phyloP scores from a whole-genome alignment of 2,888 invertebrate species.

The Blomia tropicalis region DNA sequence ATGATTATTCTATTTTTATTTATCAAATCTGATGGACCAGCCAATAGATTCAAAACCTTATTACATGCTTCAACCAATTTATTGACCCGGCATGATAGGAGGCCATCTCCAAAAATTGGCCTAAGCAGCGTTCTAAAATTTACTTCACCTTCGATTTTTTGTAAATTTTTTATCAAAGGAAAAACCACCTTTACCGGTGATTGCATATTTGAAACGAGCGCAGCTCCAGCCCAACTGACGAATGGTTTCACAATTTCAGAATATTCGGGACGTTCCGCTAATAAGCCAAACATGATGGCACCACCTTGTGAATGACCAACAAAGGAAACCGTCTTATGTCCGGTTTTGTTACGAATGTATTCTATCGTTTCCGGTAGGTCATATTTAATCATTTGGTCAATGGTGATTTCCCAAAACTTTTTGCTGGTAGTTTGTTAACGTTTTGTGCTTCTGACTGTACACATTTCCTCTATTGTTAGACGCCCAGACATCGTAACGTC shows the following conservation, averaged over 20 bases:
- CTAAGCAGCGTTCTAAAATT: neutral
- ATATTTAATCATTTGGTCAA: constrained; percentile 3
- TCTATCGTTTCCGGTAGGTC: neutral
- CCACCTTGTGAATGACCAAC: constrained; percentile 11
- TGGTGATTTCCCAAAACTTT: neutral
- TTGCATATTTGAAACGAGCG: neutral
- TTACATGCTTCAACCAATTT: neutral
- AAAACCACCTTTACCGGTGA: neutral
- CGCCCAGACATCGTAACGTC: neutral
- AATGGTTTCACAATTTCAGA: neutral
- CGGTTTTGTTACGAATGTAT: neutral
- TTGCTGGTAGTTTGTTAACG: neutral
- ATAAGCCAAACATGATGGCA: constrained; percentile 2
- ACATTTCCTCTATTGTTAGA: neutral
- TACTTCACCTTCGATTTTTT: neutral
- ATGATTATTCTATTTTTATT: neutral
- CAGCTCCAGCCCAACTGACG: neutral
- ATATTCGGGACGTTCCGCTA: neutral
- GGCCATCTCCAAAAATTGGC: neutral
- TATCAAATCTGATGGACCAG: neutral
- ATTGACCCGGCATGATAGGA: neutral
- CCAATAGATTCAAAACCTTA: neutral
- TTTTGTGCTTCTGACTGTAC: neutral
- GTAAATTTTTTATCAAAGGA: neutral
- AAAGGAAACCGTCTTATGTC: neutral